phyloP scores from a whole-genome alignment of 2,888 invertebrate genomes.

The Odontocerum albicorne region DNA sequence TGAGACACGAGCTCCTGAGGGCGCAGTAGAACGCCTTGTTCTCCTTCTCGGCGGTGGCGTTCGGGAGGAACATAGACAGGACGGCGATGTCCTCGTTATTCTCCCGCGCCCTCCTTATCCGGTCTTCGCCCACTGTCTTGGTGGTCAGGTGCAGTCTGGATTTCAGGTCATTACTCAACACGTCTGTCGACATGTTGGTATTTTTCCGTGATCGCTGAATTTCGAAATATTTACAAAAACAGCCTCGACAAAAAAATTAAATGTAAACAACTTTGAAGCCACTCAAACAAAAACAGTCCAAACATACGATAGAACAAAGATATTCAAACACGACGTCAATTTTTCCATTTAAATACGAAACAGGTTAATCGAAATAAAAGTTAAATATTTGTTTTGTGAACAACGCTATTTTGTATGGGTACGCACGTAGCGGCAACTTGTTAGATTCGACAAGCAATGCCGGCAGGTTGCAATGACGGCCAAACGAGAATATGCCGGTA shows the following conservation, averaged over 20 bases:
- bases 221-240: conserved; percentile 8
- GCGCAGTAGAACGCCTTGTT: conserved; percentile 79
- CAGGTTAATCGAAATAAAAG: too few species aligned
- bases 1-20: conserved; percentile 70
- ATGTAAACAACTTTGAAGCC: too few species aligned
- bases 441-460: not conserved
- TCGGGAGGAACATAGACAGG: conserved; percentile 74
- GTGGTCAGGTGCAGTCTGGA: conserved; percentile 71
- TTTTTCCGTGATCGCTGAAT: conserved; percentile 34
- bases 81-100: conserved; percentile 87
- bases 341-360: too few species aligned
- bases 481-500: not conserved
- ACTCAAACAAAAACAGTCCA: too few species aligned
- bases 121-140: conserved; percentile 81
- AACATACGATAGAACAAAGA: too few species aligned
- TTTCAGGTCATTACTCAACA: conserved; percentile 78
- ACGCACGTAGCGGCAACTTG: not conserved
- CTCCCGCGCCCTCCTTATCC: conserved; percentile 77
- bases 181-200: conserved; percentile 69
- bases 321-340: too few species aligned
- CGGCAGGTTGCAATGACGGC: not conserved
- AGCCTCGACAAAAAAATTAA: too few species aligned
- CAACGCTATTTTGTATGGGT: not conserved
- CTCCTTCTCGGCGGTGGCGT: conserved; percentile 62
- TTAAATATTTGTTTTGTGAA: conserved; percentile 2